Conservation (phyloP, 2,113 vertebrate genomes). For the Hirundichthys speculiger region DNA sequence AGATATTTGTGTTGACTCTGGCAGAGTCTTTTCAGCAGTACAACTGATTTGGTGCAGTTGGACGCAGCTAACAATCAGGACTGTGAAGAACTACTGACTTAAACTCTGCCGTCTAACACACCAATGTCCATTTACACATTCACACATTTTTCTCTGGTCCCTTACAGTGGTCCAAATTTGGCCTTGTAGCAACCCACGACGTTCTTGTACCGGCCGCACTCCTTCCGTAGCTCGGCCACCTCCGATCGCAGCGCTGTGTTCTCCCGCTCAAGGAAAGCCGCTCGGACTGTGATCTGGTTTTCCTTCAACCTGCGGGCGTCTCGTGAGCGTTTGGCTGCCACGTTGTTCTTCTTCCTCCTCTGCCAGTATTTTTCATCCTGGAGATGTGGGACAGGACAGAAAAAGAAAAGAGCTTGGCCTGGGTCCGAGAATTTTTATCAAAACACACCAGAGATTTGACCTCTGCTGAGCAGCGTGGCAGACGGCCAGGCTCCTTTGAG, state of each 20-base stretch:
- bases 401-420: neutral
- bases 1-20: no score
- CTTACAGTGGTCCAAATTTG: conserved; percentile 93
- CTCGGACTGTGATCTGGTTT: conserved; percentile 97
- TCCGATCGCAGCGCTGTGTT: conserved; percentile 91
- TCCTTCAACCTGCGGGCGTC: conserved; percentile 95
- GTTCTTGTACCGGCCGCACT: conserved; percentile 89
- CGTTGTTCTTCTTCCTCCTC: conserved; percentile 94
- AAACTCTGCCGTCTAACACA: no score
- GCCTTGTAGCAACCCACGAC: conserved; percentile 86
- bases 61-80: no score
- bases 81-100: no score
- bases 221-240: conserved; percentile 92
- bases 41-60: no score
- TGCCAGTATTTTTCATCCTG: conserved; percentile 97
- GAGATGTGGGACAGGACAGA: neutral
- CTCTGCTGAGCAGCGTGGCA: neutral
- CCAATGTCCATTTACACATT: no score
- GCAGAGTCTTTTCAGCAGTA: no score
- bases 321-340: conserved; percentile 95
- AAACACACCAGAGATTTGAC: neutral
- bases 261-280: conserved; percentile 95
- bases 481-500: conserved; percentile 19
- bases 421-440: neutral
- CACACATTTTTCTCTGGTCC: conserved; percentile 22